Conservation (phyloP, 2,113 vertebrate species). For the Proterorhinus semilunaris region DNA sequence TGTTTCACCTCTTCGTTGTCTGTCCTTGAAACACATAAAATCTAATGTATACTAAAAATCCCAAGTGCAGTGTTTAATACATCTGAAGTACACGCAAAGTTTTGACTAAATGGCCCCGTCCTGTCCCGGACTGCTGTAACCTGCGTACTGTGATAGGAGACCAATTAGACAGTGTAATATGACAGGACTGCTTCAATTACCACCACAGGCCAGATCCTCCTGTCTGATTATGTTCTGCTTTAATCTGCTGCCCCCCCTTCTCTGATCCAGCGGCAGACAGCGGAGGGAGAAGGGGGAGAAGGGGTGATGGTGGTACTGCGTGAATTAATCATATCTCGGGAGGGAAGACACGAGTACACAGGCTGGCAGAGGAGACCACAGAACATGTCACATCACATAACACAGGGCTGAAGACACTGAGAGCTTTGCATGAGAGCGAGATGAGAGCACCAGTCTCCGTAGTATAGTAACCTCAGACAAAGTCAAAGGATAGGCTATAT, state of each 20-base stretch:
- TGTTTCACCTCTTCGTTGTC: too few relatives aligned
- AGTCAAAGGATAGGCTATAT: background rate
- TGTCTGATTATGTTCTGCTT: constrained; percentile 66
- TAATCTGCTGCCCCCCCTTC: constrained; percentile 47
- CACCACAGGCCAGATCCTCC: constrained; percentile 50
- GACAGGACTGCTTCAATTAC: constrained; percentile 63
- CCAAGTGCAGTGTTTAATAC: background rate
- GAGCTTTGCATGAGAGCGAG: constrained; percentile 44
- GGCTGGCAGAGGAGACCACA: constrained; percentile 56
- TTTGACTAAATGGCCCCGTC: constrained; percentile 19
- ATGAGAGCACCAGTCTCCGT: constrained; percentile 31
- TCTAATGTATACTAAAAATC: background rate
- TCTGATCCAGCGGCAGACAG: constrained; percentile 52
- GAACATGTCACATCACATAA: constrained; percentile 64
- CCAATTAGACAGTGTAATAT: constrained; percentile 64
- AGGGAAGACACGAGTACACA: constrained; percentile 57
- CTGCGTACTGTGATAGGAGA: constrained; percentile 54
- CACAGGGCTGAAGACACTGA: constrained; percentile 48
- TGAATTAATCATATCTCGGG: constrained; percentile 73
- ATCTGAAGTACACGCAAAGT: background rate
- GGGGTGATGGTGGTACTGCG: constrained; percentile 40
- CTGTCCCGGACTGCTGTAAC: constrained; percentile 32
- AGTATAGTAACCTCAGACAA: background rate
- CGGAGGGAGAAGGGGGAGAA: constrained; percentile 49
- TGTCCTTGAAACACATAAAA: too few relatives aligned